Base-by-base conservation (phyloP, 2,888 invertebrate species). In the Phengaris arion region DNA sequence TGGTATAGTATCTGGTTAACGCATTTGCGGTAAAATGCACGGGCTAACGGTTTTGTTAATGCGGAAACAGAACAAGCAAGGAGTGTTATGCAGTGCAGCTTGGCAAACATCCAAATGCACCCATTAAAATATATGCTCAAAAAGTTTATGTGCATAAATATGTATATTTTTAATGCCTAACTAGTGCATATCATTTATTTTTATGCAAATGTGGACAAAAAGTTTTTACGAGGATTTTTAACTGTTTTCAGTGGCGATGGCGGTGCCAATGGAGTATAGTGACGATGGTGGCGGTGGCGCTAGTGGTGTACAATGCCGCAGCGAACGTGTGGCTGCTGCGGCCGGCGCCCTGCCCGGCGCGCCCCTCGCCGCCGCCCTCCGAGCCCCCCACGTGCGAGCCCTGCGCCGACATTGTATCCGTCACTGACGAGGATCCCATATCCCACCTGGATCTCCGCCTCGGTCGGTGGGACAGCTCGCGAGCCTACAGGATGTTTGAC, bases 381-480 rank as follows among this genome's bases (percentile, higher is more conserved):
- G 86, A 87, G 46, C 82, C 86, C 0, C 82, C 86, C n/a, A 86
- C 88, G 9, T 92, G 92, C 82, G 91, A 92, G 80, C 91, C 86
- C 48, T 92, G 90, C 81, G 80, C 83, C 68, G 90, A 91, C 76
- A 85, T 90, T 4, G 85, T 83, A 10, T 81, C 85, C 77, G 84
- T 83, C 0, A 75, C 86, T n/a, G 94, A 92, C 75, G 91, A 92
- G 77, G 90, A 91, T 76, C 92, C 95, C 0, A 92, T 95, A 75
- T 89, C 94, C 10, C 92, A 93, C 76, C 85, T 97, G 35, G 95
- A 97, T 84, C 86, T 96, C 22, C 93, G 94, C 74, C 91, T 96
- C 35, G 97, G 97, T 1, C 93, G 96, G 79, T 97, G 97, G 96
- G 97, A 97, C 81, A 94, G 94, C 77, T 94, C 95, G 13, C 93